Evolutionary conservation across 2,113 vertebrate species (phyloP).

Genomic region (Malaclemys terrapin): DNA sequence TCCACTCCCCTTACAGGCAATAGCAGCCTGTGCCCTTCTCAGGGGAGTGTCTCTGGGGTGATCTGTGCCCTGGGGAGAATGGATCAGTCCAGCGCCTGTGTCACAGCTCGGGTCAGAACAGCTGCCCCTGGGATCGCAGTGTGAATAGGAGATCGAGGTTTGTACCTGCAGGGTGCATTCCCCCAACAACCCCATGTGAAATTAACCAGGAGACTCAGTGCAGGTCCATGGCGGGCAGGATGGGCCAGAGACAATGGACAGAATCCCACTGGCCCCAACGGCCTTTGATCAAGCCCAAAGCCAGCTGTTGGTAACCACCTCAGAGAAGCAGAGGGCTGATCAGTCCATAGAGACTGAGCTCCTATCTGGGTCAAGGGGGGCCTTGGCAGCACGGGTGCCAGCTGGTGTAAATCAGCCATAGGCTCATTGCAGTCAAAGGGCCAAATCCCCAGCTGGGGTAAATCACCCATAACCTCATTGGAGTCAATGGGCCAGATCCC

Average conservation of each 20-base stretch:
- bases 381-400: not conserved
- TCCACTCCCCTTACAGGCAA: not conserved
- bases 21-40: not conserved
- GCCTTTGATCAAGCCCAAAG: not conserved
- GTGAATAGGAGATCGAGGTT: not conserved
- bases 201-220: not conserved
- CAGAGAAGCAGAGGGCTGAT: not conserved
- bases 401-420: not conserved
- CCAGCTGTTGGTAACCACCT: not conserved
- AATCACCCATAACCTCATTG: not conserved
- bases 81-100: not conserved
- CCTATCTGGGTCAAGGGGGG: not conserved
- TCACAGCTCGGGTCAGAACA: not conserved
- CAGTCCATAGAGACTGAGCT: not conserved
- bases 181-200: not conserved
- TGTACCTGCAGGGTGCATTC: not conserved
- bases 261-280: not conserved
- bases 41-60: not conserved
- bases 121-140: not conserved
- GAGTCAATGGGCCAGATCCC: not conserved
- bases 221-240: fast-evolving
- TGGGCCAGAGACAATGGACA: not conserved
- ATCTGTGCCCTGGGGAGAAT: not conserved
- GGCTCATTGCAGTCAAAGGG: not conserved
- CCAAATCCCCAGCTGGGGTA: not conserved